Evolutionary conservation across 2,113 vertebrate genomes (phyloP).

Genomic region (Dipodomys merriami): DNA sequence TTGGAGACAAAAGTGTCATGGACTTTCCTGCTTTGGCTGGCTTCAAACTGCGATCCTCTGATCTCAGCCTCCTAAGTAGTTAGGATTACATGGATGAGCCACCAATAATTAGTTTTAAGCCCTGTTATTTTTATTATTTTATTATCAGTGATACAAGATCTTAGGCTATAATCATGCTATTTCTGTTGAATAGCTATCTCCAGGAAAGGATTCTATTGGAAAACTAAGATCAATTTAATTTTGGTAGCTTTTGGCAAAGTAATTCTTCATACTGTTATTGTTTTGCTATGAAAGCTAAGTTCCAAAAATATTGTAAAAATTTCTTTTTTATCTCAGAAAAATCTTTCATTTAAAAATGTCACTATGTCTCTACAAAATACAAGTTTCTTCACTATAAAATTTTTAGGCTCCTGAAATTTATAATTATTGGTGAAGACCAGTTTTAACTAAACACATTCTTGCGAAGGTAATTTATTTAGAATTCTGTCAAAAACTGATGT

Average conservation of each 20-base stretch:
- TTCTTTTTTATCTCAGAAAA: background rate
- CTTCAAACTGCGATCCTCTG: too few relatives aligned
- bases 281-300: background rate
- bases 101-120: background rate
- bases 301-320: background rate
- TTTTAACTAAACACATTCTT: background rate
- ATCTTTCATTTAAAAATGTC: background rate
- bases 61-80: too few relatives aligned
- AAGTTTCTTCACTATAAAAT: background rate
- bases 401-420: background rate
- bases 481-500: background rate
- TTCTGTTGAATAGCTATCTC: background rate
- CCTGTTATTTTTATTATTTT: background rate
- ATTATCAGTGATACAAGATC: background rate
- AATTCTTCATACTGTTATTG: slow-evolving; percentile 6
- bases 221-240: background rate
- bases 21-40: too few relatives aligned
- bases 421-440: background rate
- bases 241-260: background rate
- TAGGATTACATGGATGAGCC: too few relatives aligned
- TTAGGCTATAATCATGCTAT: background rate
- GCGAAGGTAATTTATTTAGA: background rate
- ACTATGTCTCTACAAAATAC: background rate
- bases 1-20: too few relatives aligned
- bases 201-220: background rate